A percentile compares a stretch with the other conserved stretches of the same genome.
phyloP scores from a whole-genome alignment of 2,888 invertebrate species.

The Hipparchia sbordonii region DNA sequence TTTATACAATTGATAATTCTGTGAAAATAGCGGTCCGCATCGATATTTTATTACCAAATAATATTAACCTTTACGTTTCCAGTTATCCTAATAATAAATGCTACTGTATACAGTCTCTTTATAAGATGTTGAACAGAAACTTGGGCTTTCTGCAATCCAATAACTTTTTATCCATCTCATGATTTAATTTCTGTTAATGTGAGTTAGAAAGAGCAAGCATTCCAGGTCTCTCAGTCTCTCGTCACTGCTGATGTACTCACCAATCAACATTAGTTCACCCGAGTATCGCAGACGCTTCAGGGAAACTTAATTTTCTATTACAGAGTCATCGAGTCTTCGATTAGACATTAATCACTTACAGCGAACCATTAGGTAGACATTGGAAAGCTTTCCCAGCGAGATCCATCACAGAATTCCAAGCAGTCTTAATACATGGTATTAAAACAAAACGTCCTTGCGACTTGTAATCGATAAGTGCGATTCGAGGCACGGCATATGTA shows the following conservation, averaged over 20 bases:
- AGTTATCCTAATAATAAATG: neutral
- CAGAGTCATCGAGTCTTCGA: slow-evolving; percentile 37
- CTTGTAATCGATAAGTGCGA: slow-evolving; percentile 72
- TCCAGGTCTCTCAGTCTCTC: neutral
- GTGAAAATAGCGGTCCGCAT: slow-evolving; percentile 21
- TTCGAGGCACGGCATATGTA: slow-evolving; percentile 77
- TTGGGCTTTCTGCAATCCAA: neutral
- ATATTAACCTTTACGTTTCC: neutral
- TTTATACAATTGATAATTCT: slow-evolving; percentile 27
- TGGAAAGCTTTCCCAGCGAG: slow-evolving; percentile 30
- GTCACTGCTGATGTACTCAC: slow-evolving; percentile 15
- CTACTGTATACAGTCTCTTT: neutral
- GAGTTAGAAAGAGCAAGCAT: slow-evolving; percentile 12
- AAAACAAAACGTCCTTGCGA: slow-evolving; percentile 48
- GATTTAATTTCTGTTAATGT: neutral
- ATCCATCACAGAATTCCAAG: slow-evolving; percentile 36
- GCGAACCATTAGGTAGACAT: slow-evolving; percentile 35
- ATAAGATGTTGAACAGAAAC: neutral
- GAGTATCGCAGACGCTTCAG: slow-evolving; percentile 20
- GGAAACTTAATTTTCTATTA: slow-evolving; percentile 33
- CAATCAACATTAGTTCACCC: slow-evolving; percentile 12
- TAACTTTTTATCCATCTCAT: slow-evolving; percentile 1
- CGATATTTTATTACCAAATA: slow-evolving; percentile 13
- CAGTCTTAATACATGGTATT: slow-evolving; percentile 39
- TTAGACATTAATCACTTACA: slow-evolving; percentile 42